phyloP scores from a whole-genome alignment of 1,140 invertebrate species.

The Atopsyche davidsoni region DNA sequence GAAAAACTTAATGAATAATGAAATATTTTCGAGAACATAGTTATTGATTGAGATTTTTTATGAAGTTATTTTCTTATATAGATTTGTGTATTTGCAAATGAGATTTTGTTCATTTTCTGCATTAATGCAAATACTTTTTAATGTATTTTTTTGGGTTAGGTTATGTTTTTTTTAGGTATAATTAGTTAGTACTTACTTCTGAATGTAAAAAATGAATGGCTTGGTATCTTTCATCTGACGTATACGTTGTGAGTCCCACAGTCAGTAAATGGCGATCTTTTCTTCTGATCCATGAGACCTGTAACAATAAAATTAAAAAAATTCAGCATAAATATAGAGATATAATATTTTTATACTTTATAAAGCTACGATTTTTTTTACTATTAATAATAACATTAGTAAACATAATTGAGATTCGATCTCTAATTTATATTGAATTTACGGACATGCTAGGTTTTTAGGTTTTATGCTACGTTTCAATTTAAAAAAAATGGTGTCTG shows the following conservation, averaged over 20 bases:
- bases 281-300: slow-evolving; percentile 79
- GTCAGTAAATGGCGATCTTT: slow-evolving; percentile 77
- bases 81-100: no score
- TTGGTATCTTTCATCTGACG: slow-evolving; percentile 80
- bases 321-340: neutral
- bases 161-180: no score
- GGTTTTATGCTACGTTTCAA: neutral
- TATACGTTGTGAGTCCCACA: slow-evolving; percentile 75
- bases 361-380: neutral
- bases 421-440: no score
- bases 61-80: no score
- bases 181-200: slow-evolving; percentile 64
- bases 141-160: no score
- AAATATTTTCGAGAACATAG: no score
- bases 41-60: no score
- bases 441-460: neutral
- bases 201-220: slow-evolving; percentile 78
- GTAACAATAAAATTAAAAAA: slow-evolving; percentile 28
- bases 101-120: no score
- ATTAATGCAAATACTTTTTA: no score
- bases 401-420: no score
- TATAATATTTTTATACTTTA: neutral
- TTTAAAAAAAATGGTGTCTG: no score
- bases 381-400: neutral
- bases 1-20: no score